Evolutionary conservation across 1,140 invertebrate genomes (phyloP), one percentile per base, ranked within the genome.

Genomic region (Papilio dardanus): DNA sequence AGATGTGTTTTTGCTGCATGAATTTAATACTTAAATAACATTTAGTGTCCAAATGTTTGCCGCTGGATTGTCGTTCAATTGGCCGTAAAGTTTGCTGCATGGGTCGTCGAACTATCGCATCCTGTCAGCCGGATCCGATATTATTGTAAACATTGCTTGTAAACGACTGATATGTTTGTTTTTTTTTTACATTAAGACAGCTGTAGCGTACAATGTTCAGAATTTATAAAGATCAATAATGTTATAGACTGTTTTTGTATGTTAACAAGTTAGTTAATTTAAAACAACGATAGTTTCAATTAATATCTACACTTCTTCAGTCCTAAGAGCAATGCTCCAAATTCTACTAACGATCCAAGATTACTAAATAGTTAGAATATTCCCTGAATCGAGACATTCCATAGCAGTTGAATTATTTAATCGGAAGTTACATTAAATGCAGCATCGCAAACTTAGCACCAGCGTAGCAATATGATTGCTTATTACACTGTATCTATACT

Each of bases 91-190:
- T 50, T 50, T 10, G 50, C 50, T 28, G 54, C 54, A 28, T 14
- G 54, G 54, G 54, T 62, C 54, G 24, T 28, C 54, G 54, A 62
- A 62, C 54, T 62, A 62, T 62, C 54, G 54, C 24, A 62, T 62
- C 54, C 54, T 62, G 54, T 62, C 54, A 62, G 54, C 24, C 54
- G 7, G 21, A 58, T 58, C 54, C 24, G 54, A 62, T 62, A 62
- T 62, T 30, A 24, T 62, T 28, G 54, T 62, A 62, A 62, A 62
- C 54, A 62, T 62, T 62, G 54, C 54, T 28, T 0, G 54, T 14
- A 54, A 54, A 54, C n/a, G 54, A 0, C 50, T 54, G 24, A 30
- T 50, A 50, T 30, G 24, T 30, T 58, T 58, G 54, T 28, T 62
- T 58, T 58, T 54, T 58, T 7, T 54, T 10, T 54, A n/a, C 4